Evolutionary conservation across 2,797 vertebrate species (phyloP).

Genomic region (Poecilia picta): DNA sequence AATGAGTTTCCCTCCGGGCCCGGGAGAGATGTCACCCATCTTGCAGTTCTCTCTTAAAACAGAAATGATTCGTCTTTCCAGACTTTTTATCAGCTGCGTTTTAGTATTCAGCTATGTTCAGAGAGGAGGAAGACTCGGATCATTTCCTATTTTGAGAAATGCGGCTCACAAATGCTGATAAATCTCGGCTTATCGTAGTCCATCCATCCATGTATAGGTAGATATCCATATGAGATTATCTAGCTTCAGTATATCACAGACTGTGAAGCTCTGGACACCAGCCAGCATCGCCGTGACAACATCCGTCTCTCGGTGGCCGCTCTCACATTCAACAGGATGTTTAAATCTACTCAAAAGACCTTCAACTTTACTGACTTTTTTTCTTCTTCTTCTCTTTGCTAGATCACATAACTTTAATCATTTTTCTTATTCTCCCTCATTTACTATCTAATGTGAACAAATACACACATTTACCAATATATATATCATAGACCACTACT

Average conservation of each 20-base stretch:
- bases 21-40: neutral
- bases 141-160: neutral
- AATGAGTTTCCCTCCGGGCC: constrained; percentile 1
- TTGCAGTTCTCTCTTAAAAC: neutral
- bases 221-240: neutral
- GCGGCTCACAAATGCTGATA: neutral
- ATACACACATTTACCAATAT: neutral
- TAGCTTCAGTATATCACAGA: neutral
- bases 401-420: neutral
- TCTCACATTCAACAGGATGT: constrained; percentile 24
- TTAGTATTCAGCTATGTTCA: neutral
- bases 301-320: constrained; percentile 6
- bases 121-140: neutral
- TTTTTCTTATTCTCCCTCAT: neutral
- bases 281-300: constrained; percentile 13
- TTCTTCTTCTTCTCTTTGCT: neutral
- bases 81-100: neutral
- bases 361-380: constrained; percentile 4
- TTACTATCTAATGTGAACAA: neutral
- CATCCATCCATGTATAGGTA: neutral
- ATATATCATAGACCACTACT: neutral
- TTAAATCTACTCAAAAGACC: constrained; percentile 8
- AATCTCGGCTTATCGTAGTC: neutral
- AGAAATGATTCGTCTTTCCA: neutral
- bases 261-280: neutral